Conservation (phyloP, 2,888 invertebrate species). For the Ypsolopha sequella region DNA sequence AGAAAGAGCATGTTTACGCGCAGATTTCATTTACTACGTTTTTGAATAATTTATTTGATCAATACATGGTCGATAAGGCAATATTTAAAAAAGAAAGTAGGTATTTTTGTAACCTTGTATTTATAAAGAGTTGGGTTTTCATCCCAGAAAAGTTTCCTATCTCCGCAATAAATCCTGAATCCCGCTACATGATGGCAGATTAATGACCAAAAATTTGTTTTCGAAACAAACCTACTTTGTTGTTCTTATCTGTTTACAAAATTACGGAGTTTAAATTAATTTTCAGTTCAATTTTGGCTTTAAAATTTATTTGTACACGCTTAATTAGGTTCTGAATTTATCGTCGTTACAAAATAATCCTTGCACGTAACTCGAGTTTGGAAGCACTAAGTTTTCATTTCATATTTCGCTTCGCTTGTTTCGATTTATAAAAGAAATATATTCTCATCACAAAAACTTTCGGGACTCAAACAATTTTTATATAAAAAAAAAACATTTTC, state of each 20-base stretch:
- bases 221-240: conserved; percentile 34
- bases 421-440: too few species aligned
- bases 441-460: too few species aligned
- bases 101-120: background rate
- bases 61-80: too few species aligned
- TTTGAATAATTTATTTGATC: too few species aligned
- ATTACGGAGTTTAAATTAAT: conserved; percentile 4
- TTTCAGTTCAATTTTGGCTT: background rate
- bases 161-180: conserved; percentile 37
- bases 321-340: background rate
- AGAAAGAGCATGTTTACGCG: too few species aligned
- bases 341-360: too few species aligned
- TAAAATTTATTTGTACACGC: background rate
- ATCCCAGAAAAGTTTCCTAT: conserved; percentile 34
- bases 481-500: too few species aligned
- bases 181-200: conserved; percentile 35
- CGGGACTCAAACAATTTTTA: too few species aligned
- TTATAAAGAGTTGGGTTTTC: conserved; percentile 28
- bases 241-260: conserved; percentile 11
- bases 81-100: background rate
- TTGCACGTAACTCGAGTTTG: too few species aligned
- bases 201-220: conserved; percentile 36
- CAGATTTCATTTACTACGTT: too few species aligned
- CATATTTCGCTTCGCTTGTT: too few species aligned
- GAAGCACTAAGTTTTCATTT: too few species aligned